These are phyloP conservation scores for Agapornis roseicollis DNA, from an alignment of 2,113 vertebrate genomes.

Conservation along the genomic window DNA sequence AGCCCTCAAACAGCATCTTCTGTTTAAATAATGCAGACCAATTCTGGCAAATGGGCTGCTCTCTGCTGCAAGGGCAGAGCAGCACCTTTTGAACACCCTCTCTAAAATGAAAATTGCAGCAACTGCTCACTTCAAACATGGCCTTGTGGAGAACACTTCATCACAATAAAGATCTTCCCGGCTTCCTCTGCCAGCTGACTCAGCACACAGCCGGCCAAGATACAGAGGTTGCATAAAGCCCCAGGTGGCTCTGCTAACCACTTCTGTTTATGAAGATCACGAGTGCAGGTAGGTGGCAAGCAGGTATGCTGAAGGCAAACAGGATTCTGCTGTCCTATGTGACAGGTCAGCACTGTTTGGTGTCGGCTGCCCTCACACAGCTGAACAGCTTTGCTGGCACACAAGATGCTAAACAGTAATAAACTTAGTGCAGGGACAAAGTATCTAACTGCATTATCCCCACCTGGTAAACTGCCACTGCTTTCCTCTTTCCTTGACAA, in stretches of 20 bases:
- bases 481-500: neutral
- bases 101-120: neutral
- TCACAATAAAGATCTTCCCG: slow-evolving; percentile 12
- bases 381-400: neutral
- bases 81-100: slow-evolving; percentile 12
- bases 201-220: slow-evolving; percentile 29
- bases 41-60: neutral
- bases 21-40: neutral
- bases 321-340: neutral
- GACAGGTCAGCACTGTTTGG: neutral
- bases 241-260: neutral
- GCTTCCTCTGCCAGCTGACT: slow-evolving; percentile 61
- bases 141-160: slow-evolving; percentile 22
- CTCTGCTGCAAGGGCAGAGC: neutral
- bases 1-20: neutral
- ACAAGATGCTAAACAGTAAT: rapidly evolving
- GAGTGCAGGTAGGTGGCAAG: neutral
- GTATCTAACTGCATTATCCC: neutral
- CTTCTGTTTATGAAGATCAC: neutral
- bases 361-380: neutral
- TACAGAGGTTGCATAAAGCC: neutral
- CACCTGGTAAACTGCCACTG: neutral
- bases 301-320: neutral
- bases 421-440: neutral
- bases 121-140: neutral